phyloP scores from a whole-genome alignment of 30 jellyfish, hydroid and myxozoan genomes.

The Turritopsis dohrnii region DNA sequence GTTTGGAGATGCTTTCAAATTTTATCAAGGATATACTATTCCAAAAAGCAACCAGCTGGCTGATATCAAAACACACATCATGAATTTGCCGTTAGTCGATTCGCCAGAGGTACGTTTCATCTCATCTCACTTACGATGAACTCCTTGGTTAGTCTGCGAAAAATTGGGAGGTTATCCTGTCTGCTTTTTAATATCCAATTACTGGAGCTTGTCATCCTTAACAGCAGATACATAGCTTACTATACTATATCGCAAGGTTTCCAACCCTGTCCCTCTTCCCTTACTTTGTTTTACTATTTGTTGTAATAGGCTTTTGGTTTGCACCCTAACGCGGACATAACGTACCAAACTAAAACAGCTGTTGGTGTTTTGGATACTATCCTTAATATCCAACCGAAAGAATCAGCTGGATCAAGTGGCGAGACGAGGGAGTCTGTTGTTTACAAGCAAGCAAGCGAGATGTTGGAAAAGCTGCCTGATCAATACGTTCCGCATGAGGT shows the following conservation, averaged over 20 bases:
- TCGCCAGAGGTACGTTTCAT: constrained; percentile 58
- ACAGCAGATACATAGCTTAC: too few relatives aligned
- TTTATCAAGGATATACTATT: constrained; percentile 70
- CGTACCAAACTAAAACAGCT: constrained; percentile 76
- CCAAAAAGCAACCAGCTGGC: constrained; percentile 59
- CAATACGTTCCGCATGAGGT: constrained; percentile 75
- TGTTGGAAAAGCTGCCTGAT: constrained; percentile 69
- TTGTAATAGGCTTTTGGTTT: constrained; percentile 57
- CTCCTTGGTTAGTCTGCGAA: too few relatives aligned
- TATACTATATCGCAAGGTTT: too few relatives aligned
- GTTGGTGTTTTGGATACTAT: constrained; percentile 68
- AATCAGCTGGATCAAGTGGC: constrained; percentile 58
- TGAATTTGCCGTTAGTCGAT: constrained; percentile 62
- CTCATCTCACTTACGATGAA: background rate
- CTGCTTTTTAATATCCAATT: too few relatives aligned
- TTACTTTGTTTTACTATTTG: too few relatives aligned
- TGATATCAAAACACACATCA: constrained; percentile 56
- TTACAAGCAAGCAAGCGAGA: constrained; percentile 65
- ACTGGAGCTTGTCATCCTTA: too few relatives aligned
- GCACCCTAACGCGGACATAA: constrained; percentile 79
- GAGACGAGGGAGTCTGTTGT: constrained; percentile 78
- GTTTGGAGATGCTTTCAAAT: constrained; percentile 62
- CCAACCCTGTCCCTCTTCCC: too few relatives aligned
- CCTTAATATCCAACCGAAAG: constrained; percentile 72
- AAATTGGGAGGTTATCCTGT: too few relatives aligned